Percentiles rank a stretch among this genome's conserved stretches.
phyloP scores from a whole-genome alignment of 1,140 invertebrate species.

The Euura saliciscinereae region DNA sequence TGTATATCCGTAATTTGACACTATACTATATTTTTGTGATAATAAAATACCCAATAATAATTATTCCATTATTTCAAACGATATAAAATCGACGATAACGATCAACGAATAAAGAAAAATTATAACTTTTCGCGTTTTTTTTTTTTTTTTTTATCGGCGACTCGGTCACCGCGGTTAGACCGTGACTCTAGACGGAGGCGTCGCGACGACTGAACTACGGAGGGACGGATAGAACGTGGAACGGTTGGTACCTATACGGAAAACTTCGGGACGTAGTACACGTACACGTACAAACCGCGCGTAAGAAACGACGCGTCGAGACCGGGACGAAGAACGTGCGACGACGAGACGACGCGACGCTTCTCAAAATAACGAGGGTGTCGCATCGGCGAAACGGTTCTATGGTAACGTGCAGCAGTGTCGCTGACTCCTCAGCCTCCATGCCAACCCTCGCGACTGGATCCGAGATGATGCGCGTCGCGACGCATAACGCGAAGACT shows the following conservation, averaged over 20 bases:
- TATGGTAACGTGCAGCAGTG: constrained; percentile 19
- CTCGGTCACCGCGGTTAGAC: neutral
- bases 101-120: no score
- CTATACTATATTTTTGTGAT: no score
- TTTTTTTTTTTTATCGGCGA: no score
- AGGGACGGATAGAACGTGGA: neutral
- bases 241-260: no score
- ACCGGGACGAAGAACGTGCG: neutral
- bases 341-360: constrained; percentile 18
- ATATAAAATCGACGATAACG: no score
- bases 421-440: constrained; percentile 23
- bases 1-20: no score
- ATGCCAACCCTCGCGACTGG: neutral
- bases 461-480: neutral
- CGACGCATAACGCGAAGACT: neutral
- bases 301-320: neutral
- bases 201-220: constrained; percentile 30
- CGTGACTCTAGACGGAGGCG: neutral
- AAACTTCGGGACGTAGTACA: no score
- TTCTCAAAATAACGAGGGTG: constrained; percentile 39
- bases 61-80: no score
- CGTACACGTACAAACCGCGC: no score
- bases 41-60: no score
- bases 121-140: no score
- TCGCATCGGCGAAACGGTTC: neutral